Evolutionary conservation across 2,797 vertebrate genomes (phyloP).

Genomic region (Hippocampus kuda): DNA sequence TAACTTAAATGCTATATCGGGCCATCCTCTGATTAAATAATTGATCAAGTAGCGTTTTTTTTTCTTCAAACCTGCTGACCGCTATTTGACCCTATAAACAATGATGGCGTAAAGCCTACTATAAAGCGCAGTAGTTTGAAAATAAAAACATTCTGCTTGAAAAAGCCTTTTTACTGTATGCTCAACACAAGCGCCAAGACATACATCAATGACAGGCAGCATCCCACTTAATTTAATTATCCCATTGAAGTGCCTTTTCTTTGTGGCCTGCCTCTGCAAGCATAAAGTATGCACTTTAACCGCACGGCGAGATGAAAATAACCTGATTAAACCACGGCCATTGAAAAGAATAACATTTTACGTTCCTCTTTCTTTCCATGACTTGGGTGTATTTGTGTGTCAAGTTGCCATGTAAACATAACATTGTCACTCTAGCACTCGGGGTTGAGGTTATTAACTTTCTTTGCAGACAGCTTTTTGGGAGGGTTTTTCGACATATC

Average conservation of each 20-base stretch:
- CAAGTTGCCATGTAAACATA: slow-evolving; percentile 75
- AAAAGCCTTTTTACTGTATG: not conserved
- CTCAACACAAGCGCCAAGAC: not conserved
- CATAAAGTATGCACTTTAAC: slow-evolving; percentile 31
- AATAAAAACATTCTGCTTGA: not conserved
- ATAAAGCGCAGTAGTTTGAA: not conserved
- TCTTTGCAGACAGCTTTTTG: slow-evolving; percentile 50
- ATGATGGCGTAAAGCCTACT: not conserved
- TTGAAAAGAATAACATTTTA: slow-evolving; percentile 53
- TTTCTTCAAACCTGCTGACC: no score
- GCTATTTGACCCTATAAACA: no score
- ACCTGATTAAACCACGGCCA: slow-evolving; percentile 53
- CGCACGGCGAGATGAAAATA: slow-evolving; percentile 51
- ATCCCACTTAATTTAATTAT: slow-evolving; percentile 25
- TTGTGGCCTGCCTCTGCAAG: slow-evolving; percentile 48
- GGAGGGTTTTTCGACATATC: slow-evolving; percentile 13
- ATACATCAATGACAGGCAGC: slow-evolving; percentile 10
- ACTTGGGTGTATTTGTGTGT: slow-evolving; percentile 70
- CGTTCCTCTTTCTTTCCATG: slow-evolving; percentile 54
- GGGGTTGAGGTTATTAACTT: slow-evolving; percentile 38
- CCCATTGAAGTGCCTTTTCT: slow-evolving; percentile 23
- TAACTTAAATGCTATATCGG: no score
- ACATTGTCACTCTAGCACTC: slow-evolving; percentile 58
- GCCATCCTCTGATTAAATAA: no score
- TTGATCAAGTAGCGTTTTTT: no score